Evolutionary conservation across 2,888 invertebrate genomes (phyloP).

Genomic region (Carabus problematicus): DNA sequence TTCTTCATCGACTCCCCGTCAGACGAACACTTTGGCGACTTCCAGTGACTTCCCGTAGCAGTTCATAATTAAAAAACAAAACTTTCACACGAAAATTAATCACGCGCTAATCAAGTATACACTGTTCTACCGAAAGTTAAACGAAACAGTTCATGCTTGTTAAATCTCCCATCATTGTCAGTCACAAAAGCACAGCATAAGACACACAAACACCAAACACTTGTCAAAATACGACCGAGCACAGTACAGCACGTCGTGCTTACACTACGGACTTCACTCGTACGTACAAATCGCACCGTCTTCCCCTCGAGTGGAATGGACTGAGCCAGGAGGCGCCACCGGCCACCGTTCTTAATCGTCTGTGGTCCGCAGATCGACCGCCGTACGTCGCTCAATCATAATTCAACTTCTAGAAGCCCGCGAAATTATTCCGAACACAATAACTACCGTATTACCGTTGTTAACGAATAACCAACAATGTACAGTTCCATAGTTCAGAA

Average conservation of each 20-base stretch:
- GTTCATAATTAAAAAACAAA: slow-evolving; percentile 36
- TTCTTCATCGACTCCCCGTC: slow-evolving; percentile 34
- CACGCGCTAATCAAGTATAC: slow-evolving; percentile 15
- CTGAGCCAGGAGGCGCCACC: slow-evolving; percentile 39
- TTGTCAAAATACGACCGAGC: slow-evolving; percentile 39
- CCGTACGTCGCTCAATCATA: slow-evolving; percentile 8
- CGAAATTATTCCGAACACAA: not conserved
- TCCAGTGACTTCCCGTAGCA: slow-evolving; percentile 21
- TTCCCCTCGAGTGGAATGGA: slow-evolving; percentile 34
- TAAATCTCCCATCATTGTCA: slow-evolving; percentile 20
- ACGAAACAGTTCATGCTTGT: slow-evolving; percentile 19
- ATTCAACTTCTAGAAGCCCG: not conserved
- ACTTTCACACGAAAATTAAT: slow-evolving; percentile 23
- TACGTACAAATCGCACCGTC: slow-evolving; percentile 14
- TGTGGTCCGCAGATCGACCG: slow-evolving; percentile 12
- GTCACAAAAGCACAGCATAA: slow-evolving; percentile 11
- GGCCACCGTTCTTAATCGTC: not conserved
- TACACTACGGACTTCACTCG: slow-evolving; percentile 35
- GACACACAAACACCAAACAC: slow-evolving; percentile 32
- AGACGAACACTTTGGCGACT: slow-evolving; percentile 28
- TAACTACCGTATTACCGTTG: not conserved
- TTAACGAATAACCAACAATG: not conserved
- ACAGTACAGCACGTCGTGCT: slow-evolving; percentile 40
- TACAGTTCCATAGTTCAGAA: too few species aligned
- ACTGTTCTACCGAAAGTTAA: slow-evolving; percentile 17